Base-by-base conservation (phyloP, 2,797 vertebrate species). In the Diceros bicornis region DNA sequence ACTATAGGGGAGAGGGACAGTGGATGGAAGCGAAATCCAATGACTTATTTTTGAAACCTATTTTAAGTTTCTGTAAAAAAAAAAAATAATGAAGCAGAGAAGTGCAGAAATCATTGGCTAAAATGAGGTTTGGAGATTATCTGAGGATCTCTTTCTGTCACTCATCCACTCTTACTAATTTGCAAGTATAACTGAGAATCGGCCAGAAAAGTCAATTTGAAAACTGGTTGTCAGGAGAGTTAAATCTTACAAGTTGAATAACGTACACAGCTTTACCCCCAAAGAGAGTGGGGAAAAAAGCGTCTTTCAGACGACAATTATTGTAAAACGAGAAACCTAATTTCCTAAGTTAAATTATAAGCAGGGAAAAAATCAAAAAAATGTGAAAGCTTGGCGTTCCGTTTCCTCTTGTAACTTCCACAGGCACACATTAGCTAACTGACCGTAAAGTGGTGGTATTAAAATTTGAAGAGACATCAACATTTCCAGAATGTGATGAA, bases 181-280 rank as follows among this genome's bases (percentile, higher is more conserved):
- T 92, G 72, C 75, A 96, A 97, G 50, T 88, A 66, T 72, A 88
- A 95, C 10, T 41, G 47, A 96, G 88, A 90, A 84, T 7, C 8
- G 52, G 41, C 18, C 21, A 29, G 68, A 92, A 25, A 90, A 90
- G 88, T 94, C 66, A 41, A 62, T 75, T 89, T 87, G 75, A 87
- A 98, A 85, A 77, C 14, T 75, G 32, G 59, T 37, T 77, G 59
- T 92, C 52, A 32, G 20, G 50, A 90, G 50, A 20, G 1, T 78
- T 79, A 97, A 79, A 71, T 64, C 62, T 83, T 61, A 55, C 18
- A 83, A 50, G 59, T 32, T 84, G 34, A 78, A 93, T 82, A 92
- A 78, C 55, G 20, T 61, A 59, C 29, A 74, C 11, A 50, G 44
- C 27, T 83, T 92, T 83, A 82, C 13, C 69, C 27, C 9, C n/a